Base-by-base conservation (phyloP, 2,797 vertebrate species). In the Lindbergichthys nudifrons region DNA sequence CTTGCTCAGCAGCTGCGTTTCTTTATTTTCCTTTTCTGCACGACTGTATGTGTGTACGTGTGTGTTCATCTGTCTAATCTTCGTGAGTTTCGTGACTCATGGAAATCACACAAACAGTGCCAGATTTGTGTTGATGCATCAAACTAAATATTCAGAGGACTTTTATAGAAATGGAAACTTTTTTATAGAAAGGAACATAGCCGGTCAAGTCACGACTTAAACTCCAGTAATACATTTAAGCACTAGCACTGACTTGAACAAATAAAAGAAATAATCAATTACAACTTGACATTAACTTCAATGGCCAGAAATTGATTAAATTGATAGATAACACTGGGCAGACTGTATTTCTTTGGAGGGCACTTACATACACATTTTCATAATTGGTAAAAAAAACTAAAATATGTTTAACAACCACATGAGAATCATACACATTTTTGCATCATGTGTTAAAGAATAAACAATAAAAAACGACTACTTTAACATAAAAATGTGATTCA, bases 1-100 rank as follows among this genome's bases (percentile, higher is more conserved):
- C 48, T 47, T 56, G 16, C 43, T 66, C 59, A 43, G 36, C 58
- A 78, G 48, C 69, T 86, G 71, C 23, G 18, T 75, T 82, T 81
- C 65, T 65, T 65, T 63, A 14, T 43, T 64, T 54, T 65, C 15
- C 64, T 26, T 23, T 60, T 32, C 48, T 14, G 26, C 16, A 23
- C 12, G 54, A 21, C 3, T 56, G 32, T 3, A 1, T 45, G 65
- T 57, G 41, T 51, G 56, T 50, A 9, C 48, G 18, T 8, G 11
- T 52, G 19, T 46, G 14, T 18, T 26, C n/a, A 9, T 57, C 13
- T 1, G 14, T 4, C 30, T 62, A 7, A 42, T 23, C 43, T 65
- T 64, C 36, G 32, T 53, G 3, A n/a, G 8, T 46, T 77, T 23
- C 39, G 41, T 59, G 8, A 57, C 64, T 73, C 53, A 66, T 16